A percentile compares a stretch with the other conserved stretches of the same genome.
phyloP scores from a whole-genome alignment of 2,797 vertebrate species.

The Gobio occitaniae region DNA sequence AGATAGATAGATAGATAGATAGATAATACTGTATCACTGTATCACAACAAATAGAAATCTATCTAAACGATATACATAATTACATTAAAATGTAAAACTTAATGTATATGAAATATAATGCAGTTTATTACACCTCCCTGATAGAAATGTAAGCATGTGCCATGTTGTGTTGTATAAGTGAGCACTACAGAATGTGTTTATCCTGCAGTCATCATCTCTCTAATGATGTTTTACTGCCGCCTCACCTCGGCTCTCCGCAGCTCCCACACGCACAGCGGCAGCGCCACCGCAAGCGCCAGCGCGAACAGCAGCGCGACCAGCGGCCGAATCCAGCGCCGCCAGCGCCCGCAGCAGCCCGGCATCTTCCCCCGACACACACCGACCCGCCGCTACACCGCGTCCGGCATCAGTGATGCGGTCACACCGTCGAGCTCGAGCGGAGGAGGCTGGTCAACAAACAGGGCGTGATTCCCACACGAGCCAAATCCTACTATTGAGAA shows the following conservation, averaged over 20 bases:
- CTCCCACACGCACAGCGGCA: conserved; percentile 91
- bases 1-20: background rate
- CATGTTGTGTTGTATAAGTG: too few relatives aligned
- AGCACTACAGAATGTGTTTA: too few relatives aligned
- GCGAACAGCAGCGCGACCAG: conserved; percentile 88
- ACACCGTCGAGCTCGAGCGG: background rate
- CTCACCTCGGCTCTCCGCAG: conserved; percentile 90
- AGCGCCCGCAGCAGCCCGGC: conserved; percentile 92
- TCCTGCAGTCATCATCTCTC: background rate
- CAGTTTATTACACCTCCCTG: background rate
- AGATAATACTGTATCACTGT: background rate
- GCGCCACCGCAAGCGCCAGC: conserved; percentile 83
- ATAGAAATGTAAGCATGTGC: background rate
- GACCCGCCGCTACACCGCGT: background rate
- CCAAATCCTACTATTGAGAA: background rate
- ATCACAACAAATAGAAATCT: background rate
- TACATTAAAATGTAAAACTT: too few relatives aligned
- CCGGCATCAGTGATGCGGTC: background rate
- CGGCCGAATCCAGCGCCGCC: conserved; percentile 94
- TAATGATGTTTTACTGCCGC: background rate
- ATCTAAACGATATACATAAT: background rate
- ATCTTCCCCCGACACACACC: conserved; percentile 69
- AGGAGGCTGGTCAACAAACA: background rate
- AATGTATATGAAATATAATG: background rate
- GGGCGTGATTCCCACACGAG: background rate